These are phyloP conservation scores for Trachemys scripta DNA, from an alignment of 2,113 vertebrate genomes.

Conservation along the genomic window DNA sequence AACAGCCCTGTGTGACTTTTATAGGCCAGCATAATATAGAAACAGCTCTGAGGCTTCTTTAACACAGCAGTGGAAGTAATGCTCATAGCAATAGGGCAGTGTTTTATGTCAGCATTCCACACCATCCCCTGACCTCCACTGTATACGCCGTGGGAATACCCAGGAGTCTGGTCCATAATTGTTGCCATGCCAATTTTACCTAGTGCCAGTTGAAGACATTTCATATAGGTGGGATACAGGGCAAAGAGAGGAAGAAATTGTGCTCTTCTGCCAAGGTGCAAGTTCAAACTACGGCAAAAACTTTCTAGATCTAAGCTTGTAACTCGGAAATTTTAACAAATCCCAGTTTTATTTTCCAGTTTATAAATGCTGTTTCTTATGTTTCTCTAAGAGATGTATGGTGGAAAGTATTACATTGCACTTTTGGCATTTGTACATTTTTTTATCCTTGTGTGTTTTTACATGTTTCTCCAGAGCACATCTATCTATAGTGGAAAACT, in stretches of 20 bases:
- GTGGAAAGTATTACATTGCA: background rate
- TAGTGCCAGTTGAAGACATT: background rate
- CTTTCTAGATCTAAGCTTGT: background rate
- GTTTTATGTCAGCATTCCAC: background rate
- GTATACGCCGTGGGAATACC: background rate
- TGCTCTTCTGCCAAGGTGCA: background rate
- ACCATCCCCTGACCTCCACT: background rate
- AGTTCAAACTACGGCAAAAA: background rate
- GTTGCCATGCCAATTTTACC: accelerated
- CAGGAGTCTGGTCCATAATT: background rate
- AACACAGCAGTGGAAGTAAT: background rate
- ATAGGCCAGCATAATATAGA: too few species aligned
- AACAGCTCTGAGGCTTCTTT: background rate
- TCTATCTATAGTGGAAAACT: constrained; percentile 2
- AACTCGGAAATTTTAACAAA: accelerated
- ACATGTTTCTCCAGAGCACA: background rate
- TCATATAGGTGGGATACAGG: background rate
- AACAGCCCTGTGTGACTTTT: background rate
- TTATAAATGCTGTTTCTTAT: background rate
- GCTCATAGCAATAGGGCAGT: background rate
- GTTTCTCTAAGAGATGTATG: constrained; percentile 12
- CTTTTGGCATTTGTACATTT: background rate
- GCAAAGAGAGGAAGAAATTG: background rate
- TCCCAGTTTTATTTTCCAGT: background rate
- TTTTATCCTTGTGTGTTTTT: background rate